phyloP scores from a whole-genome alignment of 2,113 vertebrate species.

The Nyctereutes procyonoides region DNA sequence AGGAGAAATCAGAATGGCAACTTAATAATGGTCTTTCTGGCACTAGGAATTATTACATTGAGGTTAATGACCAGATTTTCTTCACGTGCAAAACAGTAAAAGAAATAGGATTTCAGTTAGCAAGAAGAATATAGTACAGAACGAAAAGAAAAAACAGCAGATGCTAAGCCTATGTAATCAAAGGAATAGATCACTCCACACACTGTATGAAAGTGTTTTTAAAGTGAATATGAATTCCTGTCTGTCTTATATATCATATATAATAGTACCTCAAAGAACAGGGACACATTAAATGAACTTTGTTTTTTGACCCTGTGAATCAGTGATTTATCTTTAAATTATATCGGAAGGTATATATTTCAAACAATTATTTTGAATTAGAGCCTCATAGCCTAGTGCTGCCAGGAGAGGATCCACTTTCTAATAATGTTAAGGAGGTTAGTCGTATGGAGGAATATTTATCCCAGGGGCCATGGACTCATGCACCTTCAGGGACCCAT shows the following conservation, averaged over 20 bases:
- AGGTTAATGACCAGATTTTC: slow-evolving; percentile 16
- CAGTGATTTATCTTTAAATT: slow-evolving; percentile 60
- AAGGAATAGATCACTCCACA: slow-evolving; percentile 19
- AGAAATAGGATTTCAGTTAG: neutral
- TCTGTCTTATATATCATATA: neutral
- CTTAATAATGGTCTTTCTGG: neutral
- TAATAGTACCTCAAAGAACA: neutral
- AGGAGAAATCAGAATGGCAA: neutral
- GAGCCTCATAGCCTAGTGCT: neutral
- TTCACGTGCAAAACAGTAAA: neutral
- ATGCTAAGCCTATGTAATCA: slow-evolving; percentile 16
- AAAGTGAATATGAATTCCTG: slow-evolving; percentile 13
- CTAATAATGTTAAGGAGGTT: slow-evolving; percentile 54
- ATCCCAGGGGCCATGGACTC: slow-evolving; percentile 12
- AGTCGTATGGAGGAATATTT: neutral
- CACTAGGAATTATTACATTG: neutral
- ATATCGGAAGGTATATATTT: slow-evolving; percentile 48
- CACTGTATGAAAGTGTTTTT: neutral
- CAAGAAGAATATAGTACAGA: neutral
- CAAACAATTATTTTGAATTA: slow-evolving; percentile 60
- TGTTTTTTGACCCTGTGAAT: slow-evolving; percentile 43
- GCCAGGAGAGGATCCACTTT: slow-evolving; percentile 29
- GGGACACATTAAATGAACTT: slow-evolving; percentile 34
- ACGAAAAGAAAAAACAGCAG: neutral
- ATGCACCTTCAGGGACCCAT: neutral